Conservation (phyloP, 1,140 invertebrate species). For the Atta texana region DNA sequence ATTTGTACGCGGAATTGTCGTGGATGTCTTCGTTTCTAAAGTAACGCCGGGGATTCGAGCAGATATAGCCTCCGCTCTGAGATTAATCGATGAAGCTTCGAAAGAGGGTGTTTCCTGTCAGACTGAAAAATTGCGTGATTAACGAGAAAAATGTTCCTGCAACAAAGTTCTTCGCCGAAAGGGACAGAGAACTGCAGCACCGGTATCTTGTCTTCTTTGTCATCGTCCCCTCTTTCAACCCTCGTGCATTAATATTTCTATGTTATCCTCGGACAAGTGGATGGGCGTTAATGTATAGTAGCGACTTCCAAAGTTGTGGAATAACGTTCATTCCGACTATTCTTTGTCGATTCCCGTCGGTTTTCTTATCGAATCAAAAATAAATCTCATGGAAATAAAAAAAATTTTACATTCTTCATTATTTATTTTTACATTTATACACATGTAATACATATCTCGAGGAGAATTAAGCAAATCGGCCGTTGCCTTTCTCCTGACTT, state of each 20-base stretch:
- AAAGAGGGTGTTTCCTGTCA: conserved; percentile 66
- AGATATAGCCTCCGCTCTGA: conserved; percentile 20
- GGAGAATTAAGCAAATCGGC: conserved; percentile 1
- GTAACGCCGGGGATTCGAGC: conserved; percentile 41
- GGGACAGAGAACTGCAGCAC: conserved; percentile 29
- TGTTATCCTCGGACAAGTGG: conserved; percentile 5
- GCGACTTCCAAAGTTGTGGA: conserved; percentile 7
- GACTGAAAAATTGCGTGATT: conserved; percentile 66
- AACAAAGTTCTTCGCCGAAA: conserved; percentile 59
- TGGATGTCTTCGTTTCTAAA: conserved; percentile 10
- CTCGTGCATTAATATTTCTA: conserved; percentile 53
- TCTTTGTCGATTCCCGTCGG: not conserved
- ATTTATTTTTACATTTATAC: conserved; percentile 3
- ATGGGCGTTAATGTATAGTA: conserved; percentile 23
- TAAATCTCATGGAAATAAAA: not conserved
- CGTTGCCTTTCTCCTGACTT: conserved; percentile 11
- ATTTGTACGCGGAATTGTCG: conserved; percentile 45
- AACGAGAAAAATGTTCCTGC: conserved; percentile 66
- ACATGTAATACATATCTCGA: not conserved
- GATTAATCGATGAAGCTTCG: conserved; percentile 67
- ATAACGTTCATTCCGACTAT: conserved; percentile 8
- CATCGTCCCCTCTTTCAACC: not conserved
- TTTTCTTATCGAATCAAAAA: not conserved
- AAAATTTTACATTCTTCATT: not conserved
- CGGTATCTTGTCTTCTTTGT: conserved; percentile 38